These are phyloP conservation scores for Copidosoma aretas DNA, from an alignment of 2,888 invertebrate species.

Conservation along the genomic window DNA sequence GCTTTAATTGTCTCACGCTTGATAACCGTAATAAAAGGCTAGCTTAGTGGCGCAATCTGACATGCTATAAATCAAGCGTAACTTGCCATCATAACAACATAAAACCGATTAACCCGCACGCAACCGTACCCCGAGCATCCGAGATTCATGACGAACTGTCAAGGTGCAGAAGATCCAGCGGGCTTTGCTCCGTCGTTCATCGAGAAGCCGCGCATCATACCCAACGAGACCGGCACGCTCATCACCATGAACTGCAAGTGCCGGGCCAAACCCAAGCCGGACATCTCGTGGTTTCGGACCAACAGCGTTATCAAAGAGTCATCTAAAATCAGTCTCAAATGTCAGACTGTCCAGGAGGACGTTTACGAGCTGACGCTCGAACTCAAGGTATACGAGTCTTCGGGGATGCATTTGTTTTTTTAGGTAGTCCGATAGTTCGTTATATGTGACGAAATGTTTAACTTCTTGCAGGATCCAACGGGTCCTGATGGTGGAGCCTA, in stretches of 20 bases:
- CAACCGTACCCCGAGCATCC: neutral
- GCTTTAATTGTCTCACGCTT: too few relatives aligned
- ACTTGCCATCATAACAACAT: too few relatives aligned
- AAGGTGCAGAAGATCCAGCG: conserved; percentile 89
- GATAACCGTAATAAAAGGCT: too few relatives aligned
- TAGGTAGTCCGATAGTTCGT: neutral
- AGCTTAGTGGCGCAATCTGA: too few relatives aligned
- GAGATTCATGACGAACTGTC: conserved; percentile 48
- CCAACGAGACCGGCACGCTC: conserved; percentile 95
- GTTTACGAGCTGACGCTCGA: conserved; percentile 86
- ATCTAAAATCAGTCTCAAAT: conserved; percentile 82
- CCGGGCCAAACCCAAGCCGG: conserved; percentile 93
- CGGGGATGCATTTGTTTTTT: neutral
- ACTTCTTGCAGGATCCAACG: conserved; percentile 73
- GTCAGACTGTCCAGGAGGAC: conserved; percentile 80
- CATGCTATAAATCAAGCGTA: too few relatives aligned
- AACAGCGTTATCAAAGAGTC: conserved; percentile 84
- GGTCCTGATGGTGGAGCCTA: conserved; percentile 86
- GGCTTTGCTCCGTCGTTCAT: conserved; percentile 96
- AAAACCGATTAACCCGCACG: neutral
- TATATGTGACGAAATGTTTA: neutral
- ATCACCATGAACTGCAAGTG: conserved; percentile 97
- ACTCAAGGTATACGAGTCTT: conserved; percentile 69
- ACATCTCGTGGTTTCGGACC: conserved; percentile 94
- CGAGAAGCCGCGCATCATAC: conserved; percentile 98